A percentile compares a stretch with the other conserved stretches of the same genome.
Evolutionary conservation across 2,113 vertebrate genomes (phyloP).

Genomic region (Sterrhoptilus dennistouni): DNA sequence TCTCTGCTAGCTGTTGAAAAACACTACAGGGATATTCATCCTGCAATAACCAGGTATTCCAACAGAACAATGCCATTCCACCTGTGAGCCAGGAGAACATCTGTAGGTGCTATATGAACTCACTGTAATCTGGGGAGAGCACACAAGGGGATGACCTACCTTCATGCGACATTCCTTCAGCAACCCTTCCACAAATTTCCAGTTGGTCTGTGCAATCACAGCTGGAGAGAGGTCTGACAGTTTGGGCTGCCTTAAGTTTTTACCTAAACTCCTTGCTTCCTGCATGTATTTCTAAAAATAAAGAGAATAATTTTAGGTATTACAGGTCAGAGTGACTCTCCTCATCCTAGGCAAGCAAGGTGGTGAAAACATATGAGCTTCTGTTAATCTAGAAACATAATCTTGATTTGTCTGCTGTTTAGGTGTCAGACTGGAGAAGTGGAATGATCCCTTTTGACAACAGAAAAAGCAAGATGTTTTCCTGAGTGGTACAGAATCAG

Average conservation of each 20-base stretch:
- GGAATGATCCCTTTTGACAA: not conserved
- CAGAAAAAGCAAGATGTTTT: not conserved
- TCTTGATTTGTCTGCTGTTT: not conserved
- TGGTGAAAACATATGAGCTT: not conserved
- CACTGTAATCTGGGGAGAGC: not conserved
- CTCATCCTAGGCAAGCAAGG: constrained; percentile 12
- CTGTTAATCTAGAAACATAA: not conserved
- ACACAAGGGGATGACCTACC: constrained; percentile 66
- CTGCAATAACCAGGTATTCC: not conserved
- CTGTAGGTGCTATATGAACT: not conserved
- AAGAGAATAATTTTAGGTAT: constrained; percentile 44
- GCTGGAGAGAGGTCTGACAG: constrained; percentile 91
- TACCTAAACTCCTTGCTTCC: constrained; percentile 85
- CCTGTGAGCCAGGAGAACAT: not conserved
- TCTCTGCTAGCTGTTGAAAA: not conserved
- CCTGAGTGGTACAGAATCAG: not conserved
- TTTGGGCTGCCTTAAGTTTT: constrained; percentile 89
- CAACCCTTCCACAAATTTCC: constrained; percentile 93
- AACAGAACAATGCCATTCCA: not conserved
- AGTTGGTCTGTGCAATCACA: constrained; percentile 91
- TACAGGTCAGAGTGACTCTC: not conserved
- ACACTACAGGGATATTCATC: not conserved
- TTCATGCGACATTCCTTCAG: constrained; percentile 96
- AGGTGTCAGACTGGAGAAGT: not conserved
- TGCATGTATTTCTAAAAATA: constrained; percentile 88